These are phyloP conservation scores for Thumatha senex DNA, from an alignment of 2,888 invertebrate genomes.

Conservation along the genomic window DNA sequence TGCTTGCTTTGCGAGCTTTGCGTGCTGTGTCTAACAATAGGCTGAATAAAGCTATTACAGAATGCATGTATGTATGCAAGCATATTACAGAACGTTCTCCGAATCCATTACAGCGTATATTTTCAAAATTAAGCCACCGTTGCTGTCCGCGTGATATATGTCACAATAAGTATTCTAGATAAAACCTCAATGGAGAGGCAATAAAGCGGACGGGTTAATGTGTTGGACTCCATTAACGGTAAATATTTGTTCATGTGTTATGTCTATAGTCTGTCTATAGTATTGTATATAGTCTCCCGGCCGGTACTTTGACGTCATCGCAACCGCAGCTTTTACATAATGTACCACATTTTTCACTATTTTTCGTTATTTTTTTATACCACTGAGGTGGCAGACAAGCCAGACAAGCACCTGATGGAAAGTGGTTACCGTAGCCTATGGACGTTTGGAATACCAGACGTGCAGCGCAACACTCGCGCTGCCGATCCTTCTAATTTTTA, in stretches of 20 bases:
- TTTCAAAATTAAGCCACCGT: constrained; percentile 30
- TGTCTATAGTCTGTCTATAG: too few species aligned
- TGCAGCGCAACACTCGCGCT: too few species aligned
- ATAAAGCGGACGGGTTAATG: constrained; percentile 52
- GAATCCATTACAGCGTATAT: constrained; percentile 28
- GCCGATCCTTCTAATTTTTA: too few species aligned
- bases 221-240: constrained; percentile 62
- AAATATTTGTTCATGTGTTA: constrained; percentile 71
- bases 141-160: constrained; percentile 13
- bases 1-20: too few species aligned
- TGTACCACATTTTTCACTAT: constrained; percentile 26
- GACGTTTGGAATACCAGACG: too few species aligned
- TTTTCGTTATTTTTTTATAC: constrained; percentile 23
- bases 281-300: constrained; percentile 44
- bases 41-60: constrained; percentile 9
- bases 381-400: too few species aligned
- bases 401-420: too few species aligned
- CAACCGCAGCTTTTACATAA: constrained; percentile 40
- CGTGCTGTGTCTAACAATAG: too few species aligned
- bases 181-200: constrained; percentile 39
- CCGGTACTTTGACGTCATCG: constrained; percentile 46
- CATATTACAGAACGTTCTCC: constrained; percentile 17
- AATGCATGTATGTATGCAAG: too few species aligned
- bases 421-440: too few species aligned
- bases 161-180: constrained; percentile 29